Percentiles rank a stretch among this genome's conserved stretches.
Conservation (phyloP, 2,888 invertebrate genomes). For the Synanthedon tipuliformis region DNA sequence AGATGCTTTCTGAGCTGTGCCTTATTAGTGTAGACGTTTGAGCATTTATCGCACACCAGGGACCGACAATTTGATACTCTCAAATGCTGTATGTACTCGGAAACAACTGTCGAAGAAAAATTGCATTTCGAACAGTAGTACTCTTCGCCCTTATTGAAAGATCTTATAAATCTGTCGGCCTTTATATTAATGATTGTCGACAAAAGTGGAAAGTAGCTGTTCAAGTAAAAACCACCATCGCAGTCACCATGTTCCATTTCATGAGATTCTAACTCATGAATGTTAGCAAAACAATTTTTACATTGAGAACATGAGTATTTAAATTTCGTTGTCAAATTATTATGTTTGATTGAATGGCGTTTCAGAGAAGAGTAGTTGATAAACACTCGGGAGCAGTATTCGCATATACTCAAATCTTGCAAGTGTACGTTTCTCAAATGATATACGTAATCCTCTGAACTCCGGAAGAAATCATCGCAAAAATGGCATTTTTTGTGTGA, state of each 20-base stretch:
- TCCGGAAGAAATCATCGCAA: conserved; percentile 21
- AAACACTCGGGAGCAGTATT: conserved; percentile 32
- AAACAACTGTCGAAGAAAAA: conserved; percentile 9
- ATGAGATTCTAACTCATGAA: conserved; percentile 24
- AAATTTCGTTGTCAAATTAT: conserved; percentile 3
- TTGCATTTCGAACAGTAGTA: conserved; percentile 27
- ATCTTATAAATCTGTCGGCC: conserved; percentile 19
- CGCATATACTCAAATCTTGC: conserved; percentile 21
- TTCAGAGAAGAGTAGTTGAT: conserved; percentile 8
- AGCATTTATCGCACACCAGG: conserved; percentile 28
- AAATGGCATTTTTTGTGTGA: conserved; percentile 22
- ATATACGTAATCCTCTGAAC: conserved; percentile 23
- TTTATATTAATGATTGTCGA: conserved; percentile 35
- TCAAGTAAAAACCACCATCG: conserved; percentile 26
- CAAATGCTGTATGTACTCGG: conserved; percentile 28
- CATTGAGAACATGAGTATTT: conserved; percentile 37
- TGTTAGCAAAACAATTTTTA: conserved; percentile 12
- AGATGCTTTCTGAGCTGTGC: no score
- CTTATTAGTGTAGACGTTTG: conserved; percentile 13
- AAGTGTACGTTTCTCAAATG: conserved; percentile 39
- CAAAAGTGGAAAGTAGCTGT: conserved; percentile 21
- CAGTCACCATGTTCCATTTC: conserved; percentile 17
- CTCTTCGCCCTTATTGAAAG: conserved; percentile 7
- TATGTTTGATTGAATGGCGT: conserved; percentile 33
- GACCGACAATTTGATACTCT: conserved; percentile 17